phyloP scores from a whole-genome alignment of 2,888 invertebrate species.

The Tineola bisselliella region DNA sequence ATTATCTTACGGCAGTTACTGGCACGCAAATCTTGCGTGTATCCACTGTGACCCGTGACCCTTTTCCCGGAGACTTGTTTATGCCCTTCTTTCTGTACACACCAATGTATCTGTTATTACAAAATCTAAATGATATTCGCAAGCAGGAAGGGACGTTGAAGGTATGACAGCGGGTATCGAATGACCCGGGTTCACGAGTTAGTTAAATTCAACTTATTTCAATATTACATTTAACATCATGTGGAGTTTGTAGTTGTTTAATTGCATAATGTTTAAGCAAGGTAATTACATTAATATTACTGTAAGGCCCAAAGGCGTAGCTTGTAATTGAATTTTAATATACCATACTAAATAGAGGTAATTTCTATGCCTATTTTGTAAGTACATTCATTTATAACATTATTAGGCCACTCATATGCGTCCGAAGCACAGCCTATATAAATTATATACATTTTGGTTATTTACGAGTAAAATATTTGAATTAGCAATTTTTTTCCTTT shows the following conservation, averaged over 20 bases:
- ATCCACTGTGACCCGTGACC: slow-evolving; percentile 36
- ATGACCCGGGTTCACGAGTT: not conserved
- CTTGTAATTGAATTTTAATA: not conserved
- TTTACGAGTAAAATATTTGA: no score
- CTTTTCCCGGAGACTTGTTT: slow-evolving; percentile 44
- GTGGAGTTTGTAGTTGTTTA: not conserved
- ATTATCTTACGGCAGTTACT: slow-evolving; percentile 38
- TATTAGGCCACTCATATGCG: no score
- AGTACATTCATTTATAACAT: not conserved
- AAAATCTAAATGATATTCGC: not conserved
- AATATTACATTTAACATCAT: not conserved
- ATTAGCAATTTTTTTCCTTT: no score
- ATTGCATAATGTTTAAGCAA: not conserved
- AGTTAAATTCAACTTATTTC: not conserved
- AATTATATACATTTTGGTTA: no score
- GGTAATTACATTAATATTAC: not conserved
- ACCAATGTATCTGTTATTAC: slow-evolving; percentile 25
- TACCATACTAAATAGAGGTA: not conserved
- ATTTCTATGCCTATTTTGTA: not conserved
- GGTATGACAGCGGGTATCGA: slow-evolving; percentile 3
- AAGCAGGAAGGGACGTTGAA: not conserved
- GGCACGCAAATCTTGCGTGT: slow-evolving; percentile 40
- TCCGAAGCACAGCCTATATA: no score
- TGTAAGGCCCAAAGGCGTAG: not conserved
- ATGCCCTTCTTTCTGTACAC: slow-evolving; percentile 31